Evolutionary conservation across 37 sponge, comb jelly and placozoan genomes (phyloP), one percentile per base, ranked within the genome.

Genomic region (Dysidea cf. avara): DNA sequence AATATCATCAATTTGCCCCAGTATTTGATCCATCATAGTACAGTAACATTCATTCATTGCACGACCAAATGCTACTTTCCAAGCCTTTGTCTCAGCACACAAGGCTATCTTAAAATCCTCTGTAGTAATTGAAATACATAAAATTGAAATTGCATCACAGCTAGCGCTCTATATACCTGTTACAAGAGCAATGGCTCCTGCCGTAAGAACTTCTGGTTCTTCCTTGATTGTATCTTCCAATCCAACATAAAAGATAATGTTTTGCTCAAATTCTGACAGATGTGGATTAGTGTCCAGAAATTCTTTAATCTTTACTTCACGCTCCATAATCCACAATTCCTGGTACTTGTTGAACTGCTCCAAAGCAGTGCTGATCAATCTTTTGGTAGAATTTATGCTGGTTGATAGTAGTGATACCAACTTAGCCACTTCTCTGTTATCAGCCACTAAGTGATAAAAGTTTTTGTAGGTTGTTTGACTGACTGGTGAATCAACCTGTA

Each of bases 351-450:
- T 56, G 66, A 88, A 97, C 17, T 75, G 35, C 16, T 77, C 77
- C 22, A 86, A 48, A 3, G 77, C 77, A 7, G 66, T 46, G 5
- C 43, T 68, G 12, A 91, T 64, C 39, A 88, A 61, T 33, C 62
- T 81, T 61, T 86, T 97, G 1, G 87, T 85, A 39, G 92, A 88
- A 32, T 83, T 94, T 24, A 97, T 67, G 18, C 81, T 81, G 0
- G 94, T 82, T 17, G 83, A 78, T 26, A 94, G 70, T 12, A 52
- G 53, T 18, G 83, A 64, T 1, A 85, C 81, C 13, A 91, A 72
- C 71, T 97, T 97, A 29, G 66, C 58, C 0, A 97, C 72, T 39
- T 97, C 99, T 64, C 91, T 97, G 66, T 97, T 63, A 53, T 97
- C 99, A 4, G 90, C 69, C 24, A 97, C 86, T 5, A 47, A 22